A percentile compares a stretch with the other conserved stretches of the same genome.
Evolutionary conservation across 2,888 invertebrate species (phyloP).

Genomic region (Drosophila sordidula): DNA sequence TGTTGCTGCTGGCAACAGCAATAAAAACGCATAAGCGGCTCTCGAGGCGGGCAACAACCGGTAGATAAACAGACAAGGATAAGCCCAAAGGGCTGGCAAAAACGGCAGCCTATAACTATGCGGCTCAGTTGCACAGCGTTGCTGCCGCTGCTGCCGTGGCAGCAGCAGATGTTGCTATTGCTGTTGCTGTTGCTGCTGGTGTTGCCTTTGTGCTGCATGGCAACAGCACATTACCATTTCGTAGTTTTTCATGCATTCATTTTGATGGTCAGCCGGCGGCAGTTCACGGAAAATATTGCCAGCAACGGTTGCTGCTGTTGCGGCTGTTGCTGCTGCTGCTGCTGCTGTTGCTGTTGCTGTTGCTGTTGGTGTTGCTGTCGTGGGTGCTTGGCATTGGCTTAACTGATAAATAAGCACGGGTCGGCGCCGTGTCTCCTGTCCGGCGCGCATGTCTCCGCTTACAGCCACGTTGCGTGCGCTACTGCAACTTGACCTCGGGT

Average conservation of each 20-base stretch:
- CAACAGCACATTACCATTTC: slow-evolving; percentile 74
- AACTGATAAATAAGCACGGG: slow-evolving; percentile 66
- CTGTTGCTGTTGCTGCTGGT: slow-evolving; percentile 1
- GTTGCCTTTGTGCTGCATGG: slow-evolving; percentile 45
- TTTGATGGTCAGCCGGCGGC: slow-evolving; percentile 62
- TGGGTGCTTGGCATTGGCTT: slow-evolving; percentile 42
- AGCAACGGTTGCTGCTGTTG: slow-evolving; percentile 9
- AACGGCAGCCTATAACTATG: slow-evolving; percentile 51
- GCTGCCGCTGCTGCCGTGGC: slow-evolving; percentile 24
- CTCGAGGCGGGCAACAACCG: slow-evolving; percentile 38
- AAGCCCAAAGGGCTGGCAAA: slow-evolving; percentile 40
- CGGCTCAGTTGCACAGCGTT: slow-evolving; percentile 31
- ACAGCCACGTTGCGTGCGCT: slow-evolving; percentile 23
- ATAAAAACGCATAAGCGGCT: slow-evolving; percentile 66
- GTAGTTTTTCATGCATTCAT: slow-evolving; percentile 78
- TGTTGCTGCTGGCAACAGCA: slow-evolving; percentile 61
- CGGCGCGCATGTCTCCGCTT: slow-evolving; percentile 38
- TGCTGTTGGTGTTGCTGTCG: not conserved
- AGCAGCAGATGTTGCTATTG: slow-evolving; percentile 2
- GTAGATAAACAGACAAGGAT: slow-evolving; percentile 66
- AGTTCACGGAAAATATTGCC: slow-evolving; percentile 58
- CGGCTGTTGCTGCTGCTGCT: slow-evolving; percentile 1
- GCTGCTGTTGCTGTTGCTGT: slow-evolving; percentile 1
- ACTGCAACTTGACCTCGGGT: slow-evolving; percentile 75
- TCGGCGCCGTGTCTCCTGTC: slow-evolving; percentile 30